A percentile compares a stretch with the other conserved stretches of the same genome.
Conservation (phyloP, 2,113 vertebrate genomes). For the Nibea coibor region DNA sequence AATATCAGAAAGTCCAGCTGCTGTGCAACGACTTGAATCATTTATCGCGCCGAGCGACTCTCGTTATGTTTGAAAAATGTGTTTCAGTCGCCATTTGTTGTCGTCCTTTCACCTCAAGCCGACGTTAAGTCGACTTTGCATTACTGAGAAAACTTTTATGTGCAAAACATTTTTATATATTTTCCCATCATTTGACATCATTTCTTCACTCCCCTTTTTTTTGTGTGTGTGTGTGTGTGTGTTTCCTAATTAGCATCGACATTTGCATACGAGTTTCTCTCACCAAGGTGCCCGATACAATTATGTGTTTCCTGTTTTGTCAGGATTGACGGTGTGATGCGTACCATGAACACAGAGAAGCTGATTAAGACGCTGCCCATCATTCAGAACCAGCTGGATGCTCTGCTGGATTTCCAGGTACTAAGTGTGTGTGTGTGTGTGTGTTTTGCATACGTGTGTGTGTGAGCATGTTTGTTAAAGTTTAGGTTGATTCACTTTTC, state of each 20-base stretch:
- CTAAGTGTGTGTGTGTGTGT: not conserved
- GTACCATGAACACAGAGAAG: constrained; percentile 93
- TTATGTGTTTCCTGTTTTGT: constrained; percentile 18
- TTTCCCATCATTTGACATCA: not conserved
- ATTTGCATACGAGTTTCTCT: constrained; percentile 6
- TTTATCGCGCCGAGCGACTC: not conserved
- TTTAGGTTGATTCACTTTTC: constrained; percentile 32
- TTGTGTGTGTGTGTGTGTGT: not conserved
- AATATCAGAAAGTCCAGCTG: not conserved
- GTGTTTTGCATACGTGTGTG: not conserved
- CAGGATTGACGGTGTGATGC: constrained; percentile 93
- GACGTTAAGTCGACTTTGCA: not conserved
- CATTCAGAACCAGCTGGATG: constrained; percentile 96
- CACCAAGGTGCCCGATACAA: not conserved
- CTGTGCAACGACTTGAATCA: not conserved
- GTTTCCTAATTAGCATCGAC: constrained; percentile 19
- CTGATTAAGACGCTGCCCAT: constrained; percentile 94
- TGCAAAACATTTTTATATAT: constrained; percentile 7
- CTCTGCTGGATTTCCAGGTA: constrained; percentile 96
- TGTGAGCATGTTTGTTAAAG: not conserved
- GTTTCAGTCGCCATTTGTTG: constrained; percentile 1
- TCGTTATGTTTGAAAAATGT: constrained; percentile 27
- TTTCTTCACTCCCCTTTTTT: not conserved
- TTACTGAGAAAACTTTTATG: constrained; percentile 4
- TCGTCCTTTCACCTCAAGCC: not conserved